phyloP scores from a whole-genome alignment of 2,888 invertebrate species.

The Patella ulyssiponensis region DNA sequence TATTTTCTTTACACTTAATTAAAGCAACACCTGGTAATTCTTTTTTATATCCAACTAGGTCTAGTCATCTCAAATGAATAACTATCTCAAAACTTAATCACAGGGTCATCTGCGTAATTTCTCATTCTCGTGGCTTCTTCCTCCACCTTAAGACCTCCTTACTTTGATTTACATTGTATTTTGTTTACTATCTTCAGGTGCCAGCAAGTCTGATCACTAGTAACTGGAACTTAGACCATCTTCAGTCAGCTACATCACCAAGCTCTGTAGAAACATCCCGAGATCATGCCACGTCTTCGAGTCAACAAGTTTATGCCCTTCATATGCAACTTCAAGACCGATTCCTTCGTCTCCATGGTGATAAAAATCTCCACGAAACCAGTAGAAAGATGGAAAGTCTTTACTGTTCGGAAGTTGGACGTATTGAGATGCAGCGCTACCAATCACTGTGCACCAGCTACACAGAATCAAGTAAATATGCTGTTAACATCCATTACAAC shows the following conservation, averaged over 20 bases:
- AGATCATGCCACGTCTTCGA: conserved; percentile 11
- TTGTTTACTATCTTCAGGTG: conserved; percentile 42
- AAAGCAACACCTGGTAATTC: no score
- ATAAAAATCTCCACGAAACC: conserved; percentile 39
- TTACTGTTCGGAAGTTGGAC: conserved; percentile 48
- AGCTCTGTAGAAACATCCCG: not conserved
- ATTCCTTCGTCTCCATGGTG: conserved; percentile 42
- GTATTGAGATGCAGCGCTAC: conserved; percentile 52
- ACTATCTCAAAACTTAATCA: no score
- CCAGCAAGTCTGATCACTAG: conserved; percentile 56
- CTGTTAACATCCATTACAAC: conserved; percentile 51
- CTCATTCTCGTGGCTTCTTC: not conserved
- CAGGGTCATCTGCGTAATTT: not conserved
- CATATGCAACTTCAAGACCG: conserved; percentile 43
- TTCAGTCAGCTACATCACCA: conserved; percentile 24
- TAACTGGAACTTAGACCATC: conserved; percentile 43
- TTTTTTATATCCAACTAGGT: no score
- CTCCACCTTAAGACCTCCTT: not conserved
- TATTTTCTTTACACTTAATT: no score
- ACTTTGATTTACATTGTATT: not conserved
- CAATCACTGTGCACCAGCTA: conserved; percentile 48
- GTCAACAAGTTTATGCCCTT: conserved; percentile 19
- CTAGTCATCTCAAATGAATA: no score
- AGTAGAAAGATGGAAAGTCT: conserved; percentile 45
- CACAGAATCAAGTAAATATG: conserved; percentile 34